Base-by-base conservation (phyloP, 2,797 vertebrate genomes). In the Argentina silus region DNA sequence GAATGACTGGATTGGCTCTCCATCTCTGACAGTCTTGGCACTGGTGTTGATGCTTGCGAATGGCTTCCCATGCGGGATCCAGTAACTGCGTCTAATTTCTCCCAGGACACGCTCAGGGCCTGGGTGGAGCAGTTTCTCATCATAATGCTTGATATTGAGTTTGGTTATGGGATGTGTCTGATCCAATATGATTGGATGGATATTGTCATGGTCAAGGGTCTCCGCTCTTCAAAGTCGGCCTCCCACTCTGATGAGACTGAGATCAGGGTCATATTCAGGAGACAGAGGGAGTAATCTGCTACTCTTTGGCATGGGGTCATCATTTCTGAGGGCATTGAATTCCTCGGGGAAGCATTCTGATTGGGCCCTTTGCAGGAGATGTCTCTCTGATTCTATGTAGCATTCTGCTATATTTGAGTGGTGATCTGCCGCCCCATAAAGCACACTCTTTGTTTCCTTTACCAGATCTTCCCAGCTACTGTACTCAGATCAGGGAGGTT, bases 171-270 rank as follows among this genome's bases (percentile, higher is more conserved):
- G 42, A 45, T 74, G 68, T 23, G 53, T 3, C 15, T 45, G 53
- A 15, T 61, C 63, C 5, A 78, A 11, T 6, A 67, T 17, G 17
- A 78, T 50, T 4, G 72, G 68, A n/a, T 78, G 68, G 14, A 67
- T 60, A n/a, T 8, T n/a, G 15, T 23, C 42, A 6, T 60, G 3
- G 8, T 74, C 47, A 9, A 75, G 42, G 2, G 17, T 36, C 9
- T 71, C n/a, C 3, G 19, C 27, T 19, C 51, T 12, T 15, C 60
- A 17, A 7, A 72, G 50, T 23, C 8, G 43, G 12, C 64, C 65
- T 15, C 75, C 60, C 0, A 76, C 67, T 48, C 51, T 21, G 10
- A 59, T 57, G 12, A 77, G 65, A 14, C 51, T 61, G 7, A 47
- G 42, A 11, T 23, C 23, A 23, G 7, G 42, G 44, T 72, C 70